Evolutionary conservation across 2,888 invertebrate genomes (phyloP), one percentile per base, ranked within the genome.

Genomic region (Tortricodes alternella): DNA sequence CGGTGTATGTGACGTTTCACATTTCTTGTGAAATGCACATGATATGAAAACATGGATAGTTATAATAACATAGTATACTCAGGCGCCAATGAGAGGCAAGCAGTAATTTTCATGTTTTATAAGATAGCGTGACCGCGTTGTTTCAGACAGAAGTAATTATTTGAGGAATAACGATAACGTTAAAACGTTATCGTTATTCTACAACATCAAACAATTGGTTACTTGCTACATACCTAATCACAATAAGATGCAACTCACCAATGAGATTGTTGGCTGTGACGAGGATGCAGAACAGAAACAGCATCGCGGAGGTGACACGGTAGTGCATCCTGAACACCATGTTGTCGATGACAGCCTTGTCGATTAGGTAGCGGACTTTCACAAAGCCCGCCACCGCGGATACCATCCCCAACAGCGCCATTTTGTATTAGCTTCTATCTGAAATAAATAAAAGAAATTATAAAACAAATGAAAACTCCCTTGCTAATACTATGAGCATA

Each of bases 311-410:
- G 34, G 97, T 97, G 81, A 96, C 94, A 82, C 96, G 93, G 85
- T 97, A 97, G 85, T 97, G 97, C 80, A 96, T 95, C 71, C 97
- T 92, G 89, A 97, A 97, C 60, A 96, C 94, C 94, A 96, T 95
- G 85, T 97, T 97, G 91, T 97, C 97, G 74, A 97, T 96, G 69
- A 96, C 92, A 60, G 97, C 97, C 85, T 95, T 96, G 92, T 97
- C 97, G 79, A 96, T 93, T 68, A 96, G 92, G 92, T 95, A 96
- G 83, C 97, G 95, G 81, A 97, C 95, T 92, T 97, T 97, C 71
- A 97, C 94, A 83, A 97, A 96, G 89, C 96, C 96, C 92, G 96
- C 96, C 70, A 97, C 95, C 69, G 96, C 95, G 76, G 96, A 96
- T 67, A 96, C 94, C 93, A 97, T 92, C 63, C 96, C 96, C 78